Evolutionary conservation across 2,113 vertebrate species (phyloP).

Genomic region (Caloenas nicobarica): DNA sequence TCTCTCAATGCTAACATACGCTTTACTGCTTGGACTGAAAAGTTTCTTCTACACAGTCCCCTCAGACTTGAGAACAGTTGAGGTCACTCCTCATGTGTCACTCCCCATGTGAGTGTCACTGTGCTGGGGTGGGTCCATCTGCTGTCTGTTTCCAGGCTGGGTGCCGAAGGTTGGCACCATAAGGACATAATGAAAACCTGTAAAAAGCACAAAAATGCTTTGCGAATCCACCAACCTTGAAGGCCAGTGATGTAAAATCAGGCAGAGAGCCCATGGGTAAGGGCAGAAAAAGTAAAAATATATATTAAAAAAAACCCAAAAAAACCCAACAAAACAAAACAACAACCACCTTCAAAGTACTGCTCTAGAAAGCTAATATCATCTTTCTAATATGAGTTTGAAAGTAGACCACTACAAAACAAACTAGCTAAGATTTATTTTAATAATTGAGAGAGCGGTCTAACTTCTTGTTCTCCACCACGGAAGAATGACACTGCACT

Average conservation of each 20-base stretch:
- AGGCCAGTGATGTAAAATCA: neutral
- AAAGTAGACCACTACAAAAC: neutral
- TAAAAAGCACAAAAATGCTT: neutral
- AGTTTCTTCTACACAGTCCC: neutral
- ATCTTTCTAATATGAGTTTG: neutral
- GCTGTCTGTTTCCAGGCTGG: neutral
- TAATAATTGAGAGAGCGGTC: neutral
- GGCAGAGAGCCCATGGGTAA: neutral
- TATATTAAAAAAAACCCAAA: neutral
- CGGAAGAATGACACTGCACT: neutral
- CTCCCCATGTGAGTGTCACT: neutral
- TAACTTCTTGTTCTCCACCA: neutral
- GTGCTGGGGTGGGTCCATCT: neutral
- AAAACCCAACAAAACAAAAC: neutral
- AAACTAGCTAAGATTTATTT: neutral
- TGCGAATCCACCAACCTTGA: neutral
- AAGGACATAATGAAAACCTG: neutral
- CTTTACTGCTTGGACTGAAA: neutral
- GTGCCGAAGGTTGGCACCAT: neutral
- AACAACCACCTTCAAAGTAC: neutral
- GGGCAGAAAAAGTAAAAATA: neutral
- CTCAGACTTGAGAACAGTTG: neutral
- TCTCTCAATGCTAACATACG: rapidly evolving
- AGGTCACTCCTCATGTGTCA: neutral
- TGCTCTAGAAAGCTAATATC: neutral